Evolutionary conservation across 2,888 invertebrate genomes (phyloP), one percentile per base, ranked within the genome.

Genomic region (Sisyra nigra): DNA sequence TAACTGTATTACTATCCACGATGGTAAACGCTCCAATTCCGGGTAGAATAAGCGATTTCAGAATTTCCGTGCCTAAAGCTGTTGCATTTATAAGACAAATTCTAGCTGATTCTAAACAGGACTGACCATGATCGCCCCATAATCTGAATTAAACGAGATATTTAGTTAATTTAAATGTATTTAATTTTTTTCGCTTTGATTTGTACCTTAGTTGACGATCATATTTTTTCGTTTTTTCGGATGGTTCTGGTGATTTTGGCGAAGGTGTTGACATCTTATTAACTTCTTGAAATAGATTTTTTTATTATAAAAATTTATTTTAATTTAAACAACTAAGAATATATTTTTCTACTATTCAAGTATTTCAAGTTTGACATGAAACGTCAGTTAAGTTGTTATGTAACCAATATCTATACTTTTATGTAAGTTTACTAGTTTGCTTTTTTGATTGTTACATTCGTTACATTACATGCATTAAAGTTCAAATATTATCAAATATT

Each of bases 111-210:
- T 97, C 96, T 45, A 98, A 67, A 3, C 85, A 72, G 48, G 72
- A 65, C 65, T 98, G 98, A 0, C 98, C 98, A 65, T 96, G 93
- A 59, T 98, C 97, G 48, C 97, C 97, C 98, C 98, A 99, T 53
- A 99, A 71, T 57, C 91, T 86, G 48, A 50, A 42, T 32, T 45
- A 43, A 19, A 18, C 29, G 14, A 35, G 32, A 17, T 17, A 30
- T 8, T 18, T 2, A 39, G 34, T 30, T 24, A 14, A 14, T 36
- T 14, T 1, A 18, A 31, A 11, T 14, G 30, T 18, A 38, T 44
- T 18, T 29, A 35, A 44, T 3, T 13, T 39, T 6, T 36, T 37
- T 30, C 29, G 33, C 11, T 30, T 41, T 13, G 34, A 39, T 31
- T 46, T 44, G 53, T 58, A 71, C 72, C 80, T 69, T 46, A 84